phyloP scores from a whole-genome alignment of 2,113 vertebrate species.

The Chinchilla lanigera region DNA sequence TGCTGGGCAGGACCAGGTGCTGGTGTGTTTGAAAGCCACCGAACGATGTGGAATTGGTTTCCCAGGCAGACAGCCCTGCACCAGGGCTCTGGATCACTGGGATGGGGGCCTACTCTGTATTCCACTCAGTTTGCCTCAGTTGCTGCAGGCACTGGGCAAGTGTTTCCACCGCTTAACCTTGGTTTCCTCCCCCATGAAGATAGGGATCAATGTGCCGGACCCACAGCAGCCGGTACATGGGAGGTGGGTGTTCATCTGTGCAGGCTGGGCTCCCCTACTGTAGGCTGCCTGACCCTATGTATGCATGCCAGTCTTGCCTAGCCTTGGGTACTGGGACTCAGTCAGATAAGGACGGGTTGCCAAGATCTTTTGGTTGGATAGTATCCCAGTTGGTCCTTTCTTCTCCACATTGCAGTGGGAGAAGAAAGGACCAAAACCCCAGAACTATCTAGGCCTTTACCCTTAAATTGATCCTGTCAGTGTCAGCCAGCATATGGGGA shows the following conservation, averaged over 20 bases:
- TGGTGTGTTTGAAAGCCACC: background rate
- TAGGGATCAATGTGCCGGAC: background rate
- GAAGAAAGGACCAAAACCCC: background rate
- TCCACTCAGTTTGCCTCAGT: background rate
- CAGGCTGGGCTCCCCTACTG: background rate
- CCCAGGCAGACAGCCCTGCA: background rate
- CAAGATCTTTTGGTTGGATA: background rate
- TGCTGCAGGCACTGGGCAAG: background rate
- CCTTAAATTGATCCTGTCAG: background rate
- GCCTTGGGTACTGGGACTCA: background rate
- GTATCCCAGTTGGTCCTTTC: background rate
- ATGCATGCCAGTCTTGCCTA: background rate
- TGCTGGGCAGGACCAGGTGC: slow-evolving; percentile 48
- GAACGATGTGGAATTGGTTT: background rate
- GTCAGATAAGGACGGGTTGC: background rate
- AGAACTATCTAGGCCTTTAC: background rate
- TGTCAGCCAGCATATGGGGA: too few relatives aligned
- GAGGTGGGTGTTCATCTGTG: background rate
- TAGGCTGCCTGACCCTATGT: background rate
- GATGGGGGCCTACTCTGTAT: background rate
- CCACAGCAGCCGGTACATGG: background rate
- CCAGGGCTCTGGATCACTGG: background rate
- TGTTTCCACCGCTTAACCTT: background rate
- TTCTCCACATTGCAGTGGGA: background rate
- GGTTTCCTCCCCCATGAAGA: background rate